Base-by-base conservation (phyloP, 2,113 vertebrate species). In the Engraulis encrasicolus region DNA sequence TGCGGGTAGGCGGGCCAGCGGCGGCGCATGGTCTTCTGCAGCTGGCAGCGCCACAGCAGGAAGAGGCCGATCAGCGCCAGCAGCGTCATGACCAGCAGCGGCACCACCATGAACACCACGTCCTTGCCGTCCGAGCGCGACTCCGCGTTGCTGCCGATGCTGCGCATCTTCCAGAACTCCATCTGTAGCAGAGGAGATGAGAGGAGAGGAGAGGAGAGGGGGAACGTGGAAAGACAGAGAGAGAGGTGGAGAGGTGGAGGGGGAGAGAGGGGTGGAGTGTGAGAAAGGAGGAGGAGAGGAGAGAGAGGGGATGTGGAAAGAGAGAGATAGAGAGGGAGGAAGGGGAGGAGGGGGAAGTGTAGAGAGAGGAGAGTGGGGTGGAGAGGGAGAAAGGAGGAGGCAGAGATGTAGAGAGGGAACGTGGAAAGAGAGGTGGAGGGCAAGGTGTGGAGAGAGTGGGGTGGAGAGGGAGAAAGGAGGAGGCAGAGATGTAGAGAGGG, bases 21-120 rank as follows among this genome's bases (percentile, higher is more conserved):
- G 0, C 95, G 96, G 0, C 95, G 96, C 0, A 95, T 96, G 74
- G 96, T 96, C 81, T 98, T 98, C 82, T 97, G 97, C 49, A 98
- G 94, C 90, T 97, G 97, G 90, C 97, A 97, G 88, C 97, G 95
- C 97, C 97, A 98, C 85, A 98, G 96, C 88, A 97, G 95, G 93
- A 98, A 97, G 86, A 98, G 95, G 58, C 94, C 96, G 0, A 98
- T 97, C 93, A 97, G 93, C 79, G 97, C 94, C 81, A 98, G 96
- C 45, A 98, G 91, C 0, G 96, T 96, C 71, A 97, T 95, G 1
- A 96, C 96, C 88, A 98, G 91, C 58, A 98, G 94, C 0, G 96
- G 97, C 49, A 97, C 94, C 80, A 94, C 91, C 95, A 97, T 96
- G 0, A 97, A 97, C 89, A 97, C 95, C 7, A 95, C 94, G 0